Conservation (phyloP, 2,888 invertebrate genomes). For the Escarpia spicata region DNA sequence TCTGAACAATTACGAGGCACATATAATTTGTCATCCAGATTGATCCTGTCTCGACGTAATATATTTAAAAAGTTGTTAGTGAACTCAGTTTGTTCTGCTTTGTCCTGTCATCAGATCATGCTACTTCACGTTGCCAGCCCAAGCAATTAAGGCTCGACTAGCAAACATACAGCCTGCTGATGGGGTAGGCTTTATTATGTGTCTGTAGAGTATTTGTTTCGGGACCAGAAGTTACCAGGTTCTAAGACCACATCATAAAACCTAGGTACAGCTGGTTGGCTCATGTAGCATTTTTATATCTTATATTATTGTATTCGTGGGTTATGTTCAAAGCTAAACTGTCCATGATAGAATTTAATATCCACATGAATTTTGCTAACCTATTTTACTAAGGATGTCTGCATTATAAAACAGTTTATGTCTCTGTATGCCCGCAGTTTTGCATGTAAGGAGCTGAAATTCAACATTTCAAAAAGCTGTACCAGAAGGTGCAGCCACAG, state of each 20-base stretch:
- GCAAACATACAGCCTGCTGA: slow-evolving; percentile 49
- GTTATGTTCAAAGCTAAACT: not conserved
- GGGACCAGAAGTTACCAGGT: not conserved
- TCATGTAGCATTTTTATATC: not conserved
- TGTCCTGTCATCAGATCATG: slow-evolving; percentile 8
- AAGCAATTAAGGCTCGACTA: slow-evolving; percentile 35
- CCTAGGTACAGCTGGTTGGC: not conserved
- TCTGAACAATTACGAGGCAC: too few species aligned
- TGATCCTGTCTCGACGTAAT: too few species aligned
- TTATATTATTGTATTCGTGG: not conserved
- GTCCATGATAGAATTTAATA: not conserved
- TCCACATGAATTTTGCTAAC: not conserved
- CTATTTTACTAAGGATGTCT: not conserved
- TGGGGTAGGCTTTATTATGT: slow-evolving; percentile 40
- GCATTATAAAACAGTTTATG: too few species aligned
- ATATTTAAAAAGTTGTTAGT: too few species aligned
- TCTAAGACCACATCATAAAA: too few species aligned
- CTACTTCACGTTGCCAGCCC: slow-evolving; percentile 26
- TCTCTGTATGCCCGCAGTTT: too few species aligned
- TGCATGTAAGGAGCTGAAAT: too few species aligned
- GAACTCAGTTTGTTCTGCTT: not conserved
- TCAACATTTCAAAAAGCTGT: too few species aligned
- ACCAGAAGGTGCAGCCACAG: too few species aligned
- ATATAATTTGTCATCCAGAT: too few species aligned
- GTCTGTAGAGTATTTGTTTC: not conserved